Conservation (phyloP, 2,888 invertebrate genomes). For the Acanthosoma haemorrhoidale region DNA sequence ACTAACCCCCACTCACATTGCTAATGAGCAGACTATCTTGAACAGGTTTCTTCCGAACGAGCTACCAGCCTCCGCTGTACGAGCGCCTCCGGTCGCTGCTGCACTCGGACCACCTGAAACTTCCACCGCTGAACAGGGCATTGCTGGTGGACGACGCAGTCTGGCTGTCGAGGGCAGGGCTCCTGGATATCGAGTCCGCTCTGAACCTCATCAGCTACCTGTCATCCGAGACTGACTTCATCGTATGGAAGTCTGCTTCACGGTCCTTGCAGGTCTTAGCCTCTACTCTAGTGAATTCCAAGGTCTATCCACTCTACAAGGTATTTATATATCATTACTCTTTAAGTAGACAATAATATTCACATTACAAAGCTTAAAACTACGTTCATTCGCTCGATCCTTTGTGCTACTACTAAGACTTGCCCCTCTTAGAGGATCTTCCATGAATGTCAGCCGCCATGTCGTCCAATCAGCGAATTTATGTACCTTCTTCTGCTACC, state of each 20-base stretch:
- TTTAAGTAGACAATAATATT: no score
- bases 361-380: no score
- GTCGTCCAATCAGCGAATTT: no score
- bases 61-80: slow-evolving; percentile 60
- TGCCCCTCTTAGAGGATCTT: no score
- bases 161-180: slow-evolving; percentile 68
- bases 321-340: no score
- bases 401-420: no score
- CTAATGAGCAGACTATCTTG: no score
- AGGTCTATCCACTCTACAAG: slow-evolving; percentile 60
- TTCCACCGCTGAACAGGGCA: slow-evolving; percentile 66
- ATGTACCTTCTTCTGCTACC: no score
- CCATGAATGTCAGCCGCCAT: no score
- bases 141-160: slow-evolving; percentile 83
- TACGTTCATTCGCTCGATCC: no score
- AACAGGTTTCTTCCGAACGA: slow-evolving; percentile 64
- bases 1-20: no score
- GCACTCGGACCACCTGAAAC: slow-evolving; percentile 48
- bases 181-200: slow-evolving; percentile 64
- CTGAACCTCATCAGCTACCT: slow-evolving; percentile 75
- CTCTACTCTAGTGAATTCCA: slow-evolving; percentile 71
- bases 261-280: slow-evolving; percentile 70
- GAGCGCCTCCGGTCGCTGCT: slow-evolving; percentile 50
- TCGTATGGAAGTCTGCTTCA: slow-evolving; percentile 81
- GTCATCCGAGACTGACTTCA: slow-evolving; percentile 67